Percentiles rank a stretch among this genome's conserved stretches.
Evolutionary conservation across 2,888 invertebrate genomes (phyloP).

Genomic region (Augochlorella aurata): DNA sequence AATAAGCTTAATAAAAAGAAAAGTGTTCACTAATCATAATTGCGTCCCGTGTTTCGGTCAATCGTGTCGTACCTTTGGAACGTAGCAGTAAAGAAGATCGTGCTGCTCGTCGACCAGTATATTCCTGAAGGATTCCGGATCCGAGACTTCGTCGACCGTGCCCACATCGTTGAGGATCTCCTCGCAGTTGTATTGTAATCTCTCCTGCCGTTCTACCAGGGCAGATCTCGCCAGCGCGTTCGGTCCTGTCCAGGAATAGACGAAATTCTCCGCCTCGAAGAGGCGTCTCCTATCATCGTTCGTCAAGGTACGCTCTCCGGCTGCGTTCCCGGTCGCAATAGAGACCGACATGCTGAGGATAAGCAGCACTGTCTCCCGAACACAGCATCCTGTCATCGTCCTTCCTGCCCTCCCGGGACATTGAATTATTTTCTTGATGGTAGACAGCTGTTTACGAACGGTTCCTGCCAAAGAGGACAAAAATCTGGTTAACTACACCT

Average conservation of each 20-base stretch:
- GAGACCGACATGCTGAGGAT: constrained; percentile 42
- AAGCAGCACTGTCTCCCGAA: constrained; percentile 56
- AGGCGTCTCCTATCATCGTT: constrained; percentile 41
- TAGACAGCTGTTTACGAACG: background rate
- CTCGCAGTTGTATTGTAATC: constrained; percentile 77
- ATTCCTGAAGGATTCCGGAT: constrained; percentile 87
- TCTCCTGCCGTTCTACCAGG: constrained; percentile 78
- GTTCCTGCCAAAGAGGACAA: constrained; percentile 7
- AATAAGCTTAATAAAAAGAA: background rate
- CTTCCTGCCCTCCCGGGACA: constrained; percentile 61
- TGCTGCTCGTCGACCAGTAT: constrained; percentile 92
- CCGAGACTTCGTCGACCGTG: constrained; percentile 51
- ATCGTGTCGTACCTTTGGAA: constrained; percentile 90
- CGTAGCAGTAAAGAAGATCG: constrained; percentile 94
- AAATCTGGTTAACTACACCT: background rate
- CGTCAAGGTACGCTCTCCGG: constrained; percentile 20
- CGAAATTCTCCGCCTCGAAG: constrained; percentile 45
- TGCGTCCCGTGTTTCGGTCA: background rate
- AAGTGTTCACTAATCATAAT: background rate
- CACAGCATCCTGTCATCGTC: constrained; percentile 72
- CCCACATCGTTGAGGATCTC: constrained; percentile 66
- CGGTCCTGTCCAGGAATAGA: constrained; percentile 75
- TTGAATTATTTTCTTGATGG: constrained; percentile 57
- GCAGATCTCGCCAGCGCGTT: constrained; percentile 78
- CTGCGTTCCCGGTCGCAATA: constrained; percentile 20